Percentiles rank a stretch among this genome's conserved stretches.
phyloP scores from a whole-genome alignment of 2,797 vertebrate species.

The Clamator glandarius region DNA sequence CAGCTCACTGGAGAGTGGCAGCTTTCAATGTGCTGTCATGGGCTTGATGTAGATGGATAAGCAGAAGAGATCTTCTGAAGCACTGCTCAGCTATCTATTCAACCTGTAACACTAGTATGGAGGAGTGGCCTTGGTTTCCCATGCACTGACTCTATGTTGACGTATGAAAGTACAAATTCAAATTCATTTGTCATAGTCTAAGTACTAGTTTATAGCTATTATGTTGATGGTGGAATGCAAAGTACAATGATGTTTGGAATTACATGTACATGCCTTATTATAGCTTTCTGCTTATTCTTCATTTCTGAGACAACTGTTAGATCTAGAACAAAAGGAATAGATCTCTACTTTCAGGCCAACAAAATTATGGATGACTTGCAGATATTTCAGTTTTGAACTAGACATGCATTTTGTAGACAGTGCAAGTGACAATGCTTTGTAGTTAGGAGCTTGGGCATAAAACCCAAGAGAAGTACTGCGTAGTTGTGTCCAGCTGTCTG shows the following conservation, averaged over 20 bases:
- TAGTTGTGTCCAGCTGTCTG: not conserved
- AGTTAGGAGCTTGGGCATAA: not conserved
- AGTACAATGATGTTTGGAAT: not conserved
- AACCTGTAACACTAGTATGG: not conserved
- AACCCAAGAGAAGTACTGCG: not conserved
- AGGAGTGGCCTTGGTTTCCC: not conserved
- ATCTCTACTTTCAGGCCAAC: not conserved
- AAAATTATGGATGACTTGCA: not conserved
- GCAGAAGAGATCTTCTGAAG: not conserved
- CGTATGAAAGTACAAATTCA: not conserved
- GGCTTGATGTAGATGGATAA: not conserved
- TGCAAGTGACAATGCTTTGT: not conserved
- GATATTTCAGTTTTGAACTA: not conserved
- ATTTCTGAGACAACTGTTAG: rapidly evolving
- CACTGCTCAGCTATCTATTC: not conserved
- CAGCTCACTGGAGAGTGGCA: not conserved
- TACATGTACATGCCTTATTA: not conserved
- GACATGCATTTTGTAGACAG: not conserved
- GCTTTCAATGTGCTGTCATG: not conserved
- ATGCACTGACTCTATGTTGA: not conserved
- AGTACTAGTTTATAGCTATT: not conserved
- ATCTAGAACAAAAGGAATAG: not conserved
- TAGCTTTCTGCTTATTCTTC: not conserved
- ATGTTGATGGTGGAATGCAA: not conserved
- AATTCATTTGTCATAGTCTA: not conserved